phyloP scores from a whole-genome alignment of 2,888 invertebrate genomes.

The Deilephila porcellus region DNA sequence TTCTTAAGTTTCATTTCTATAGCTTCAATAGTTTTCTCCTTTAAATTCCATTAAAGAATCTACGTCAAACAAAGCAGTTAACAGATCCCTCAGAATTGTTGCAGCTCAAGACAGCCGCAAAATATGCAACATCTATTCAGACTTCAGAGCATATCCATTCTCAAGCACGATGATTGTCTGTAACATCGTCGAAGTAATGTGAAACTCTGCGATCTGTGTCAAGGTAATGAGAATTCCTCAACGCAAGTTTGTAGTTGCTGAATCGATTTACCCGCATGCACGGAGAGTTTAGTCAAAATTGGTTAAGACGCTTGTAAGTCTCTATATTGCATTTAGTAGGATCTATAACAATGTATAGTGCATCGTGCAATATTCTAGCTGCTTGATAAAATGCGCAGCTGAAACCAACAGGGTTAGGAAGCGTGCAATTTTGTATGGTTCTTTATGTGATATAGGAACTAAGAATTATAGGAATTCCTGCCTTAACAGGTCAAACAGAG shows the following conservation, averaged over 20 bases:
- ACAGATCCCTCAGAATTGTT: neutral
- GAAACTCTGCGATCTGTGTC: slow-evolving; percentile 23
- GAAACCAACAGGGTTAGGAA: too few species aligned
- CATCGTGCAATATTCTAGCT: too few species aligned
- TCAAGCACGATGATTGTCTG: slow-evolving; percentile 22
- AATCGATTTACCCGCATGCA: slow-evolving; percentile 22
- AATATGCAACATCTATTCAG: neutral
- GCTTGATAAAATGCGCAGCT: too few species aligned
- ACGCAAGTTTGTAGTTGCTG: slow-evolving; percentile 21
- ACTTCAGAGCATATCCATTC: neutral
- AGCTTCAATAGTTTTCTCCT: too few species aligned
- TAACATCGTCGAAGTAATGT: slow-evolving; percentile 22
- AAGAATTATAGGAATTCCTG: too few species aligned
- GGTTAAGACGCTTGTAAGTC: neutral
- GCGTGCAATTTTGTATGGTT: too few species aligned
- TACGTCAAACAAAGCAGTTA: neutral
- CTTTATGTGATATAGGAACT: too few species aligned
- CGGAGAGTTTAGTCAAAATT: slow-evolving; percentile 21
- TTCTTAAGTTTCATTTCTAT: too few species aligned
- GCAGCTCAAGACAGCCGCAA: slow-evolving; percentile 11
- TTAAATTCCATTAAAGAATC: too few species aligned
- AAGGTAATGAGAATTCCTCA: slow-evolving; percentile 27
- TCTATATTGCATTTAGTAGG: neutral
- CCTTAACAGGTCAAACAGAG: too few species aligned
- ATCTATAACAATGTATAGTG: neutral